These are phyloP conservation scores for Coregonus ussuriensis DNA, from an alignment of 2,797 vertebrate genomes.

Conservation along the genomic window DNA sequence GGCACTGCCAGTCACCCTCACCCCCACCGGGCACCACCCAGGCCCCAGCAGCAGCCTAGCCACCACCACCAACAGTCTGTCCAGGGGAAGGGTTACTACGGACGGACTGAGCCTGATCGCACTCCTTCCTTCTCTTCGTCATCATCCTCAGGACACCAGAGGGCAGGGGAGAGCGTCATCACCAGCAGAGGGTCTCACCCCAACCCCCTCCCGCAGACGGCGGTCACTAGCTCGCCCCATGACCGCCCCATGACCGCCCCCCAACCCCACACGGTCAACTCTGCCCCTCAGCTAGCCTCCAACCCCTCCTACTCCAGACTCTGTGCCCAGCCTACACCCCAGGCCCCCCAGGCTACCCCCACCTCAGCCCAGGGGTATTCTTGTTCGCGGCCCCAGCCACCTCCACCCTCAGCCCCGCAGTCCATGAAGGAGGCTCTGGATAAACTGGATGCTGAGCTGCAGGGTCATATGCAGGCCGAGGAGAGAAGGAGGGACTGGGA, in stretches of 20 bases:
- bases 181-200: conserved; percentile 62
- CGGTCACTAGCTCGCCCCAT: conserved; percentile 29
- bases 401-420: conserved; percentile 54
- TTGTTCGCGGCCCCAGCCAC: conserved; percentile 41
- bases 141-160: conserved; percentile 63
- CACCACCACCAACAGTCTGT: conserved; percentile 24
- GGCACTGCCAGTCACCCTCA: conserved; percentile 36
- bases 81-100: conserved; percentile 58
- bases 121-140: conserved; percentile 38
- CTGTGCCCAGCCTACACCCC: conserved; percentile 36
- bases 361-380: conserved; percentile 38
- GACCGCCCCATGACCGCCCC: conserved; percentile 27
- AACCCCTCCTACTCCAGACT: conserved; percentile 25
- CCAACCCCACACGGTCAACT: conserved; percentile 18
- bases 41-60: conserved; percentile 38
- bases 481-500: conserved; percentile 50
- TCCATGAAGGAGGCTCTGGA: conserved; percentile 79
- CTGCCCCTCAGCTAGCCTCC: conserved; percentile 40
- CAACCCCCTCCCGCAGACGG: conserved; percentile 9
- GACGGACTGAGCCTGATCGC: conserved; percentile 49
- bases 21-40: conserved; percentile 39
- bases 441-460: conserved; percentile 80
- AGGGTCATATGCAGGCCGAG: conserved; percentile 78
- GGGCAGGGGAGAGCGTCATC: conserved; percentile 71
- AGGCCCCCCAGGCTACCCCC: conserved; percentile 38